These are phyloP conservation scores for Toxostoma redivivum DNA, from an alignment of 2,113 vertebrate genomes.

Conservation along the genomic window DNA sequence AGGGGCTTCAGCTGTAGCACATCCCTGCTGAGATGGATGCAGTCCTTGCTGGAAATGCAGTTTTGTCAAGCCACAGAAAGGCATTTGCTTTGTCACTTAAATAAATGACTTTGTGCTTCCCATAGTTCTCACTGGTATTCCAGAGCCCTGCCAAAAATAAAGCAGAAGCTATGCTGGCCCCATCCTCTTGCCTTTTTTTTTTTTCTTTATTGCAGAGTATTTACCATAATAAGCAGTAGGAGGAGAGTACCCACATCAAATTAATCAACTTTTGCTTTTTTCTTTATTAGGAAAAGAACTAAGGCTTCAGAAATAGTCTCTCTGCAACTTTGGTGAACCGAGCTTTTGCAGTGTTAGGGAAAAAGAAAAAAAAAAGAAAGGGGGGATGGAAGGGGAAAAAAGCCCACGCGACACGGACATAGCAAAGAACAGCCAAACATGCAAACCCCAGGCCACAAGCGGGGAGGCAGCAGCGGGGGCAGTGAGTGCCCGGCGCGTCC, in stretches of 20 bases:
- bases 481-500: too few relatives aligned
- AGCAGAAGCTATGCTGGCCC: neutral
- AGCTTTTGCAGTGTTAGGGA: neutral
- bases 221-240: neutral
- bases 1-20: neutral
- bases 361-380: fast-evolving
- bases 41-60: neutral
- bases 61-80: neutral
- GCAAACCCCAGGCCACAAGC: fast-evolving
- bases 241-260: neutral
- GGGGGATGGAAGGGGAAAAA: too few relatives aligned
- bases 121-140: neutral
- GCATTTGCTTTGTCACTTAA: neutral
- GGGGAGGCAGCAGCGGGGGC: neutral
- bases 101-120: constrained; percentile 7
- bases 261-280: neutral
- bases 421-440: neutral
- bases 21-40: neutral
- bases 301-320: neutral
- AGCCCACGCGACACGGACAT: neutral
- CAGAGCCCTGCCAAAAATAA: neutral
- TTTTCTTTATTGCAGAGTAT: neutral
- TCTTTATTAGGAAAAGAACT: neutral
- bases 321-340: neutral
- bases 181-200: neutral